These are phyloP conservation scores for Drosophila elegans DNA, from an alignment of 1,140 invertebrate species.

Conservation along the genomic window DNA sequence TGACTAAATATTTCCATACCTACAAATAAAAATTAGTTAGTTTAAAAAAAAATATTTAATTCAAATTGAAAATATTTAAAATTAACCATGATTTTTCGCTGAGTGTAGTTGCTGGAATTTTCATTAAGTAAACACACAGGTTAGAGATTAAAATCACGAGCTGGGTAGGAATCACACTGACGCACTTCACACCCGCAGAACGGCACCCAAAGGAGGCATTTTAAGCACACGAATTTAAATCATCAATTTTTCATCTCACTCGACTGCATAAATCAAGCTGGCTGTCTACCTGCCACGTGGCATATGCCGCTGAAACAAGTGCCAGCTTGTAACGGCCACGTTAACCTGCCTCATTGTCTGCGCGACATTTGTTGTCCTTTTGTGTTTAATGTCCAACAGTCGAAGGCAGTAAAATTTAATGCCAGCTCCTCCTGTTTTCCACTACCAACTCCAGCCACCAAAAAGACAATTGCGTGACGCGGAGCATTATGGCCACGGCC, in stretches of 20 bases:
- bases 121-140: constrained; percentile 47
- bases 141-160: constrained; percentile 49
- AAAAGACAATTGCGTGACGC: constrained; percentile 63
- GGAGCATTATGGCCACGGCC: constrained; percentile 46
- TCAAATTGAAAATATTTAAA: no score
- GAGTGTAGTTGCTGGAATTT: constrained; percentile 21
- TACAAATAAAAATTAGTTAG: no score
- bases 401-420: constrained; percentile 79
- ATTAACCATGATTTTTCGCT: no score
- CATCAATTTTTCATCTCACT: constrained; percentile 71
- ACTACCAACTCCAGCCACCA: neutral
- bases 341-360: constrained; percentile 48
- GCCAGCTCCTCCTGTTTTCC: constrained; percentile 18
- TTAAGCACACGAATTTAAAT: constrained; percentile 42
- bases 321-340: constrained; percentile 40
- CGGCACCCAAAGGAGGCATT: constrained; percentile 52
- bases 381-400: constrained; percentile 74
- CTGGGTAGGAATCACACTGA: constrained; percentile 15
- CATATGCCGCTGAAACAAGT: constrained; percentile 47
- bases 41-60: no score
- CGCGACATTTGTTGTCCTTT: constrained; percentile 63
- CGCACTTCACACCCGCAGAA: constrained; percentile 19
- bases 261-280: constrained; percentile 64
- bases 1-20: no score
- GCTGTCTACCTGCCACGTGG: constrained; percentile 38